Conservation (phyloP, 2,113 vertebrate species). For the Melanotaenia duboulayi region DNA sequence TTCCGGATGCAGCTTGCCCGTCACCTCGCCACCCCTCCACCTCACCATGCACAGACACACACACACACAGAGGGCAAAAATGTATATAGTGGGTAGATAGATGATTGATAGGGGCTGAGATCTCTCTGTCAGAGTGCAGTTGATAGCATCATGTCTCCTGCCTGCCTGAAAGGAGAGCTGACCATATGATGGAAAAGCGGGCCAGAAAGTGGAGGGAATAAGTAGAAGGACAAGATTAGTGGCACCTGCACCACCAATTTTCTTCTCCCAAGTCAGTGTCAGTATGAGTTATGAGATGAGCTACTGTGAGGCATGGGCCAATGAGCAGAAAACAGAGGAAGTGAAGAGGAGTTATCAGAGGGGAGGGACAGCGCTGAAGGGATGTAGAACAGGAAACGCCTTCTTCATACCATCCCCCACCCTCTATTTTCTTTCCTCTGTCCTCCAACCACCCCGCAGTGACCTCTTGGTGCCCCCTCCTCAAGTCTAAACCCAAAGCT, state of each 20-base stretch:
- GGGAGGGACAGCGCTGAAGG: constrained; percentile 51
- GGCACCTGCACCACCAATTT: constrained; percentile 65
- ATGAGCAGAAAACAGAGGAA: constrained; percentile 42
- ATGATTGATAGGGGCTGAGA: constrained; percentile 83
- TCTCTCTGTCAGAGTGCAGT: constrained; percentile 75
- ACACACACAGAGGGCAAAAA: constrained; percentile 63
- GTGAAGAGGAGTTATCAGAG: constrained; percentile 35
- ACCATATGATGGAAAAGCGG: constrained; percentile 21
- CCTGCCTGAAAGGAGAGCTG: constrained; percentile 58
- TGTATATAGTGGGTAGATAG: constrained; percentile 71
- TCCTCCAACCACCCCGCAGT: constrained; percentile 51
- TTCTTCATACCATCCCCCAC: constrained; percentile 65
- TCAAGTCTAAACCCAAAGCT: constrained; percentile 62
- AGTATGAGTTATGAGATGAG: constrained; percentile 52
- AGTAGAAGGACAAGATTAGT: constrained; percentile 40
- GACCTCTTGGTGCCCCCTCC: constrained; percentile 52
- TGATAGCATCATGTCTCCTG: constrained; percentile 59
- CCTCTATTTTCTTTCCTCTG: constrained; percentile 53
- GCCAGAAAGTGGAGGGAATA: constrained; percentile 20
- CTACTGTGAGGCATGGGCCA: constrained; percentile 4
- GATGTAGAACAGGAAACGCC: constrained; percentile 60
- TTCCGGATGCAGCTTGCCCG: constrained; percentile 62
- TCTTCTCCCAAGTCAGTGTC: constrained; percentile 48
- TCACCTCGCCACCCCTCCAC: neutral
- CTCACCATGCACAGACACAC: constrained; percentile 33